Evolutionary conservation across 2,888 invertebrate species (phyloP), one percentile per base, ranked within the genome.

Genomic region (Xestia xanthographa): DNA sequence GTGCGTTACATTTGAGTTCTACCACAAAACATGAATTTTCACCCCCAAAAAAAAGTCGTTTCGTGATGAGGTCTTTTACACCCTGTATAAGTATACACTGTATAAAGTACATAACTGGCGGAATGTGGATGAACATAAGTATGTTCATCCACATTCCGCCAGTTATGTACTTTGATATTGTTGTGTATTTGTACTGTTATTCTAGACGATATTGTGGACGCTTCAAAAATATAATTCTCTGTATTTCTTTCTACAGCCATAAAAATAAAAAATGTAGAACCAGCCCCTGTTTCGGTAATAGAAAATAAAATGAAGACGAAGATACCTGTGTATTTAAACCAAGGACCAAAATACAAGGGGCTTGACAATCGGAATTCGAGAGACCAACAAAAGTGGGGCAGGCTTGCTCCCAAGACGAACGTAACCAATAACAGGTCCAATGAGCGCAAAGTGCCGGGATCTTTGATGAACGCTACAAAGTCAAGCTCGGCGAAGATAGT

Each of bases 401-500:
- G 50, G 29, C 22, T 62, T 56, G 56, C 68, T 38, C 71, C 70
- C 26, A 84, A 68, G 34, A 75, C 20, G 14, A 75, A 26, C 50
- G 48, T 41, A 56, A 45, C 29, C 11, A 83, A 87, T 6, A 76
- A 26, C 72, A 87, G 86, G 71, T 66, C 74, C 11, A 75, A 50
- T 43, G 93, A 93, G 29, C 87, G 91, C 4, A 93, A 91, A 72
- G 75, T 90, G 2, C 90, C 93, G 0, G 92, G 94, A 2, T 96
- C 96, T 0, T 85, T 96, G 48, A 97, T 97, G 91, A 97, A 96
- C 85, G 97, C 97, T 1, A 97, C 97, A 0, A 97, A 97, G 80
- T 97, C 97, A 1, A 97, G 97, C 86, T 96, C 97, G 0, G 97
- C 97, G 0, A 97, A 97, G 91, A 94, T 96, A 75, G 96, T 97